Percentiles rank a stretch among this genome's conserved stretches.
Conservation (phyloP, 2,797 vertebrate genomes). For the Microhierax caerulescens region DNA sequence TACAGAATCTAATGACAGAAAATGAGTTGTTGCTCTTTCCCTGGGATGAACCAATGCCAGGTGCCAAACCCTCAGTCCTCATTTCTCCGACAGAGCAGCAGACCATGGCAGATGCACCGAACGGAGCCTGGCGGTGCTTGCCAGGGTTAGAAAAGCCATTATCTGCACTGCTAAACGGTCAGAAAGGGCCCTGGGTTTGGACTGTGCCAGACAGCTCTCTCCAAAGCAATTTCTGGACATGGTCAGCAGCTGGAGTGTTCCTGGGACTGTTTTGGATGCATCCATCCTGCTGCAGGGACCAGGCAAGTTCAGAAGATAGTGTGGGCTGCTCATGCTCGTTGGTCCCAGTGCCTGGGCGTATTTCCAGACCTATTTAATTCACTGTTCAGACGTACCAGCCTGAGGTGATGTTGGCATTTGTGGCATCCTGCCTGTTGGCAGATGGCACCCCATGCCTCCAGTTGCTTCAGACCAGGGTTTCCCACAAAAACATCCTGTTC, state of each 20-base stretch:
- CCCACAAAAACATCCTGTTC: neutral
- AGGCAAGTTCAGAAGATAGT: rapidly evolving
- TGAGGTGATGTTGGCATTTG: neutral
- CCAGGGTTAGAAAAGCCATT: neutral
- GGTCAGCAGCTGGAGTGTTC: rapidly evolving
- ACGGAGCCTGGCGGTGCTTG: neutral
- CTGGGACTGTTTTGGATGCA: neutral
- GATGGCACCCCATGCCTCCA: neutral
- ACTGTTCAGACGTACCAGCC: neutral
- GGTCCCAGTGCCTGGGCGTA: neutral
- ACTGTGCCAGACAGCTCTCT: neutral
- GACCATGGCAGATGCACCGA: neutral
- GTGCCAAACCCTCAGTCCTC: neutral
- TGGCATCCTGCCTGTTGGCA: neutral
- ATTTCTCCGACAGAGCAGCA: neutral
- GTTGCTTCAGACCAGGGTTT: neutral
- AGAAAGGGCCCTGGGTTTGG: neutral
- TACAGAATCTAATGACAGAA: neutral
- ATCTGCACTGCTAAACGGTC: neutral
- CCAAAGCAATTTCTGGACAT: neutral
- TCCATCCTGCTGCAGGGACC: neutral
- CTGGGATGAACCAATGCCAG: neutral
- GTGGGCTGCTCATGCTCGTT: neutral
- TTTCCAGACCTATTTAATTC: neutral
- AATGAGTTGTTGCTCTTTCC: neutral